Conservation (phyloP, 2,113 vertebrate species). For the Nettapus auritus region DNA sequence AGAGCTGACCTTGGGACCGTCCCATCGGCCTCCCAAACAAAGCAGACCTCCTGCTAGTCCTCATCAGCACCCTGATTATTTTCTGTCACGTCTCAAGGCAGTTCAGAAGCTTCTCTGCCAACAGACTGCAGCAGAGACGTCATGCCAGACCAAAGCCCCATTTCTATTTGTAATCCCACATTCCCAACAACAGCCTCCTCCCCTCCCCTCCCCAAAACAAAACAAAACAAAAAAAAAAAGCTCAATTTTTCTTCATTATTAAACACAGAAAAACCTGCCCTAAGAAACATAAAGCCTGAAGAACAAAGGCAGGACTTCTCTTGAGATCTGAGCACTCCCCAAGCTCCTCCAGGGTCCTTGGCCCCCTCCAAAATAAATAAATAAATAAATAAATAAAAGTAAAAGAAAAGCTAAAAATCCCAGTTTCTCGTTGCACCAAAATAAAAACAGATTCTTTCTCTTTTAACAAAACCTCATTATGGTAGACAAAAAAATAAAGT, state of each 20-base stretch:
- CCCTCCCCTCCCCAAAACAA: fast-evolving
- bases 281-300: neutral
- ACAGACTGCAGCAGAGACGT: neutral
- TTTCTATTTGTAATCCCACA: neutral
- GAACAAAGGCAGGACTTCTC: neutral
- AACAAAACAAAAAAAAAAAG: neutral
- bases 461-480: neutral
- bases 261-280: neutral
- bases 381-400: neutral
- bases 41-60: neutral
- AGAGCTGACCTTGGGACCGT: slow-evolving; percentile 15
- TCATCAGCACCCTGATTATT: slow-evolving; percentile 7
- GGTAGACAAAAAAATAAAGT: neutral
- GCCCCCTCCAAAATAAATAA: neutral
- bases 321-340: neutral
- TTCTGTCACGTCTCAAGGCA: neutral
- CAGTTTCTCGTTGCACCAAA: neutral
- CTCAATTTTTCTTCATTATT: neutral
- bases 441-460: neutral
- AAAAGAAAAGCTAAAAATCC: neutral
- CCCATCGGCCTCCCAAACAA: neutral
- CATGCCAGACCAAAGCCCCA: neutral
- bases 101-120: neutral
- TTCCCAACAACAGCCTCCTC: no score
- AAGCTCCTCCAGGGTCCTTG: neutral